Percentiles rank a stretch among this genome's conserved stretches.
Evolutionary conservation across 1,140 invertebrate species (phyloP).

Genomic region (Pogonomyrmex barbatus): DNA sequence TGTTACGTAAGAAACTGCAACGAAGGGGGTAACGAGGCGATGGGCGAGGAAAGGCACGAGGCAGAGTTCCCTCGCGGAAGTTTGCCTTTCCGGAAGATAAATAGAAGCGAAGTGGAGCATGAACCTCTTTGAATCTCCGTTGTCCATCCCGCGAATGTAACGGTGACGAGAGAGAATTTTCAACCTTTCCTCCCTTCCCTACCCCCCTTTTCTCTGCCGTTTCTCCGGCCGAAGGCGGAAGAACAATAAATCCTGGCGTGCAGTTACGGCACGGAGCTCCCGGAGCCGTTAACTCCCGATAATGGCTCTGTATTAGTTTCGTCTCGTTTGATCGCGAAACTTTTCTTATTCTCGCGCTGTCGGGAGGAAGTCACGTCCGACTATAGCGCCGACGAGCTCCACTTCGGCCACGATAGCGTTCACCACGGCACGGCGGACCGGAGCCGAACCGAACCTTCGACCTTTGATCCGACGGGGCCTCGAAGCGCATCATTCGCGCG

Average conservation of each 20-base stretch:
- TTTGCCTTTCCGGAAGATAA: constrained; percentile 62
- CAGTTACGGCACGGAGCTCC: constrained; percentile 52
- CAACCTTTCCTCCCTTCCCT: constrained; percentile 10
- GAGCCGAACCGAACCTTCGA: constrained; percentile 9
- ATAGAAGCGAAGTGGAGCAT: constrained; percentile 56
- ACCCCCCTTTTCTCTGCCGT: background rate
- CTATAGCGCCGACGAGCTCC: constrained; percentile 3
- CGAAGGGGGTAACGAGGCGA: constrained; percentile 8
- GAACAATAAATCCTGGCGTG: constrained; percentile 65
- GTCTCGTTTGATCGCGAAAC: constrained; percentile 59
- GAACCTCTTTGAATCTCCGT: constrained; percentile 52
- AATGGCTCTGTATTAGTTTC: constrained; percentile 71
- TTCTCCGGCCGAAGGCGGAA: constrained; percentile 13
- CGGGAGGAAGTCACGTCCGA: constrained; percentile 49
- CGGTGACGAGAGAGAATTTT: constrained; percentile 35
- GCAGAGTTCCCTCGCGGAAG: constrained; percentile 23
- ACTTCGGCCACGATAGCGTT: background rate
- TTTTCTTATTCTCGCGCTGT: constrained; percentile 61
- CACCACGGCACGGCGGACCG: background rate
- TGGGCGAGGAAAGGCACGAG: constrained; percentile 6
- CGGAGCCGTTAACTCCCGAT: constrained; percentile 69
- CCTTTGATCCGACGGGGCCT: background rate
- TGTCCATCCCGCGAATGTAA: constrained; percentile 48
- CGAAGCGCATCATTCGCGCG: constrained; percentile 17
- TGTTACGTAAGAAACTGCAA: constrained; percentile 4